Evolutionary conservation across 1,140 invertebrate species (phyloP), one percentile per base, ranked within the genome.

Genomic region (Drosophila kanapiae): DNA sequence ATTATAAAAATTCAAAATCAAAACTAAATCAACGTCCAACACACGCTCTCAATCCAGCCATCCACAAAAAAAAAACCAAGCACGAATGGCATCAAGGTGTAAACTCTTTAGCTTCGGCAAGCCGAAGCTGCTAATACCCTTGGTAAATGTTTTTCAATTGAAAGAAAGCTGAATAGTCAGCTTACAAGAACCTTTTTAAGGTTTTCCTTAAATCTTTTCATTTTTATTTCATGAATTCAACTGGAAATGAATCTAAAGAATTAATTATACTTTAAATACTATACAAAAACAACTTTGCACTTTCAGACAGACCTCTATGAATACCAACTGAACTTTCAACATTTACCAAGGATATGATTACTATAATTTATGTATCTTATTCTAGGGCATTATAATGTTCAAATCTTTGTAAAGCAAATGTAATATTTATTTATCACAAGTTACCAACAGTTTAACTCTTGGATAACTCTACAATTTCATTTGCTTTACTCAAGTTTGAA

Each of bases 1-100:
- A 90, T 81, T 84, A 78, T 85, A 74, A 90, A 75, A 77, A 59
- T 60, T 69, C 74, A 69, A 78, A 80, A 75, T 61, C 59, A 69
- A 65, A 86, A 75, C 23, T 23, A 23, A 49, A 72, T 31, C 42
- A 40, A 29, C 38, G 51, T 49, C 64, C 29, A 31, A 35, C 18
- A 57, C 23, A 59, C 54, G 35, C 53, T 56, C 5, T 56, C 35
- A 54, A 54, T 56, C 8, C 53, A 62, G 60, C 37, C 56, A 57
- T 49, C 51, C 51, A 53, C 51, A 53, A 57, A 59, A 56, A 51
- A 51, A 31, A 8, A 4, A 75, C 53, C 61, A 61, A 59, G 38
- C 60, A 70, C 54, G 54, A 56, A 65, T 69, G 33, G 48, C 27
- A 54, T n/a, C 31, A 38, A 27, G 7, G 35, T 13, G 18, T 16